Evolutionary conservation across 2,888 invertebrate genomes (phyloP), one percentile per base, ranked within the genome.

Genomic region (Lomographa bimaculata): DNA sequence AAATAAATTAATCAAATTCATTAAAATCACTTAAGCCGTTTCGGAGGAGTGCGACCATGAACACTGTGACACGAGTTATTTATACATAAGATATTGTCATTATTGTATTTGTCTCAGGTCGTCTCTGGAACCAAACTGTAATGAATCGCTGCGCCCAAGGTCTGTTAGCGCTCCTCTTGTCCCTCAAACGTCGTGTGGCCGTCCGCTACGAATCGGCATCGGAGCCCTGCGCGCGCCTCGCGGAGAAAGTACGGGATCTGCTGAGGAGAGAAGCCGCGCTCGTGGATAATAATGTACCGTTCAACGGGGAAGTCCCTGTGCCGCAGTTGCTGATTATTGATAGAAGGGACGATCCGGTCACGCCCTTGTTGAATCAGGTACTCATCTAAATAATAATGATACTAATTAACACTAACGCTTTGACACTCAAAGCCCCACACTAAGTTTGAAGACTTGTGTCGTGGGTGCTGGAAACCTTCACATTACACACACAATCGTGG

Each of bases 281-380:
- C 5, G 96, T 98, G 72, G 95, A 97, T 60, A 96, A 96, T 72
- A 91, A 90, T n/a, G 90, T 92, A 35, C 92, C 94, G 0, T 96
- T 96, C 75, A 92, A 94, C n/a, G 93, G 94, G 38, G 92, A 92
- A n/a, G 81, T 91, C 25, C 92, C 94, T 0, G 91, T 93, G 19
- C 96, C 98, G 0, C 85, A 97, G 49, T 79, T 99, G 39, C 79
- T 99, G 16, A 94, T 99, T 47, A 72, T 99, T 18, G 99, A 99
- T 77, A 91, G 99, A 53, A 91, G 96, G 57, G 97, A 97, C 72
- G 99, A 99, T 83, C 96, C 98, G 0, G 95, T 99, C 3, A 98
- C 99, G 0, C 99, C 99, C 0, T 82, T 99, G 36, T 84, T 99
- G 14, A 98, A 96, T 80, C 96, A 96, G 90, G 94, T 93, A 32